Conservation (phyloP, 2,113 vertebrate species). For the Anser brachyrhynchus region DNA sequence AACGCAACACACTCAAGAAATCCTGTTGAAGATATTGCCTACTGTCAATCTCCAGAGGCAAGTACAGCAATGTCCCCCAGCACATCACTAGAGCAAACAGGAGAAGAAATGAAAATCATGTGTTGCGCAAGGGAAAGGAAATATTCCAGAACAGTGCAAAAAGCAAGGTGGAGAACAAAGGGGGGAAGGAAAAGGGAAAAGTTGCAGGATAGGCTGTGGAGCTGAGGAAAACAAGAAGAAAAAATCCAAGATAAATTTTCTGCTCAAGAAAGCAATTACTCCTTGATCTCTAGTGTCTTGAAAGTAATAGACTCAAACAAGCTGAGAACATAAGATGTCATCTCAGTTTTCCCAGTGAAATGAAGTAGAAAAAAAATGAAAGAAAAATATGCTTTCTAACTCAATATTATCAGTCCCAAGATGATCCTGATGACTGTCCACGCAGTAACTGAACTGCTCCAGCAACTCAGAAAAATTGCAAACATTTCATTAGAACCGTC, state of each 20-base stretch:
- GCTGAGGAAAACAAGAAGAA: not conserved
- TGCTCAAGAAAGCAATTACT: not conserved
- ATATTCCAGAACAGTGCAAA: not conserved
- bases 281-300: not conserved
- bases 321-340: not conserved
- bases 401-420: not conserved
- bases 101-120: not conserved
- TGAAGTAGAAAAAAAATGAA: not conserved
- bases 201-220: not conserved
- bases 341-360: not conserved
- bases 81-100: not conserved
- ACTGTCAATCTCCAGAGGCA: not conserved
- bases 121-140: not conserved
- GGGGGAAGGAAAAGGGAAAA: not conserved
- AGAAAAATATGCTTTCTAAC: not conserved
- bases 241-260: not conserved
- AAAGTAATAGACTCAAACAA: not conserved
- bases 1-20: not conserved
- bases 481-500: not conserved
- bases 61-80: not conserved
- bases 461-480: not conserved
- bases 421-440: not conserved
- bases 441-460: not conserved
- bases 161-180: not conserved
- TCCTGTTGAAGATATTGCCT: not conserved